Evolutionary conservation across 2,797 vertebrate species (phyloP).

Genomic region (Chelon auratus): DNA sequence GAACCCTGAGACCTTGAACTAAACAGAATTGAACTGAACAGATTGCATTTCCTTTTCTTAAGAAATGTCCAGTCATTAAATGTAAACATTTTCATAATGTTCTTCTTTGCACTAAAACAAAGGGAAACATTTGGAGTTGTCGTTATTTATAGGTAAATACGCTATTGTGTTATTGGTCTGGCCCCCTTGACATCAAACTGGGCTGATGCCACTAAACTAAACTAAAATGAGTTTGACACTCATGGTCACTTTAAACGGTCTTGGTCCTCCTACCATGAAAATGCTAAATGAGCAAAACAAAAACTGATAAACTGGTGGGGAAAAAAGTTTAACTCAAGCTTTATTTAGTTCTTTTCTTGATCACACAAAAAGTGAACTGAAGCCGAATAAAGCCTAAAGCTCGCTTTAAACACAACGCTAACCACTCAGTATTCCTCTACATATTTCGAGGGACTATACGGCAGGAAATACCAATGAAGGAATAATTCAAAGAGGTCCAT

Average conservation of each 20-base stretch:
- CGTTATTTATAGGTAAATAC: too few species aligned
- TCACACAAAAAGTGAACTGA: conserved; percentile 27
- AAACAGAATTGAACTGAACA: too few species aligned
- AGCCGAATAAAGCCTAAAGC: conserved; percentile 30
- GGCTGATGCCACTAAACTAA: too few species aligned
- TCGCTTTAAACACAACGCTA: not conserved
- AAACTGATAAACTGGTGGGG: too few species aligned
- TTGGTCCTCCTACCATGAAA: not conserved
- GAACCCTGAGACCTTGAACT: too few species aligned
- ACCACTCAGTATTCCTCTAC: conserved; percentile 56
- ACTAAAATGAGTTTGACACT: not conserved
- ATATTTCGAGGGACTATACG: conserved; percentile 34
- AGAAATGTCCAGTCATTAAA: too few species aligned
- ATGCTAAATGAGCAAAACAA: not conserved
- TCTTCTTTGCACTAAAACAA: too few species aligned
- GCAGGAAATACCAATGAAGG: conserved; percentile 53
- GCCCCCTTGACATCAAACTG: too few species aligned
- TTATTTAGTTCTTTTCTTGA: conserved; percentile 1
- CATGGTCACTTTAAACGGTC: not conserved
- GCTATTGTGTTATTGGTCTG: too few species aligned
- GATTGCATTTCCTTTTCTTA: too few species aligned
- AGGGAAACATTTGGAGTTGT: too few species aligned
- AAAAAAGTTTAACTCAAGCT: not conserved
- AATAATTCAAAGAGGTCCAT: conserved; percentile 62
- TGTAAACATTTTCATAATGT: too few species aligned